Conservation (phyloP, 2,797 vertebrate genomes). For the Champsocephalus gunnari region DNA sequence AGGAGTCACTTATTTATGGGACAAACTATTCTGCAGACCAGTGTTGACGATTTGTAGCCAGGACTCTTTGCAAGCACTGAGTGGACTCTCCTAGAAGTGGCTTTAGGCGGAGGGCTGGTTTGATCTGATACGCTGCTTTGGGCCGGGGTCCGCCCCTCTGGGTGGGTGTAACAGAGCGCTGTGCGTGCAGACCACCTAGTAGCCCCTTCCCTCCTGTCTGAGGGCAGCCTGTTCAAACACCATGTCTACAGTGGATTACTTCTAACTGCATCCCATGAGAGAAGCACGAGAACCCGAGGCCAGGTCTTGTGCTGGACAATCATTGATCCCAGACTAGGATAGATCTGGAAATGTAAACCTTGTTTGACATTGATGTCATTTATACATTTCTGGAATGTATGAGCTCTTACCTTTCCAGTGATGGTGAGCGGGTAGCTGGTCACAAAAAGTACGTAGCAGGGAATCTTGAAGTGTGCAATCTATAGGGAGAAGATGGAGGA, state of each 20-base stretch:
- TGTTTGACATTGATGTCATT: neutral
- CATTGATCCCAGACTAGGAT: constrained; percentile 17
- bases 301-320: constrained; percentile 7
- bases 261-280: constrained; percentile 45
- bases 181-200: constrained; percentile 73
- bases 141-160: constrained; percentile 41
- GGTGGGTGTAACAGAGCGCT: constrained; percentile 44
- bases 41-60: neutral
- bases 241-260: constrained; percentile 30
- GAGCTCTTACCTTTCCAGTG: constrained; percentile 89
- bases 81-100: constrained; percentile 1
- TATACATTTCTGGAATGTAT: neutral
- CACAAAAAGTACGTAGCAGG: constrained; percentile 90
- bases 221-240: constrained; percentile 53
- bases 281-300: constrained; percentile 40
- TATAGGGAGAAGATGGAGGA: constrained; percentile 66
- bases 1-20: neutral
- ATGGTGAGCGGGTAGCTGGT: constrained; percentile 88
- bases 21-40: neutral
- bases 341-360: neutral
- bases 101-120: neutral
- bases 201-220: constrained; percentile 71
- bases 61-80: neutral
- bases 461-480: constrained; percentile 96
- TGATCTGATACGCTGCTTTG: constrained; percentile 42